Conservation (phyloP, 2,888 invertebrate genomes). For the Papilio demoleus region DNA sequence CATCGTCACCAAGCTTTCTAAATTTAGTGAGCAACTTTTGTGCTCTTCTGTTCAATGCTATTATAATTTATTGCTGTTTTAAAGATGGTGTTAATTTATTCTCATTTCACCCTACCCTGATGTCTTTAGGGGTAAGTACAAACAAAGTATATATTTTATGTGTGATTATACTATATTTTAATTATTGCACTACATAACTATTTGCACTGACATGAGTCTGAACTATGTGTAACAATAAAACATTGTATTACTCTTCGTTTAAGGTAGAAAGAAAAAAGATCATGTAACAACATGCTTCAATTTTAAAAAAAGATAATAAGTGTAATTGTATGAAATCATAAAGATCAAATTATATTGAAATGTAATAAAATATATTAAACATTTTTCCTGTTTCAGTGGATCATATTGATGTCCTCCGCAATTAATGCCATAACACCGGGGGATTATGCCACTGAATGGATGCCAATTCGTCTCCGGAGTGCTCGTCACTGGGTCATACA, state of each 20-base stretch:
- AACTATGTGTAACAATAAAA: not conserved
- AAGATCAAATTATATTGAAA: too few species aligned
- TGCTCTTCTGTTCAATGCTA: constrained; percentile 63
- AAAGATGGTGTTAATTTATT: constrained; percentile 66
- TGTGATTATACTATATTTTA: not conserved
- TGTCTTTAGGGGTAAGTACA: constrained; percentile 75
- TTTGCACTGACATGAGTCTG: not conserved
- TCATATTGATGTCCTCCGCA: constrained; percentile 76
- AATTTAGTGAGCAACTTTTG: constrained; percentile 70
- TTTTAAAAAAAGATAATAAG: too few species aligned
- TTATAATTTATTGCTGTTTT: constrained; percentile 70
- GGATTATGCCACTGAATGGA: constrained; percentile 80
- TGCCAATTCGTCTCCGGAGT: constrained; percentile 76
- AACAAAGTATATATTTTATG: not conserved
- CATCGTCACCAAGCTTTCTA: constrained; percentile 66
- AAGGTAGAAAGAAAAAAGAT: not conserved
- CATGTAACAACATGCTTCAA: not conserved
- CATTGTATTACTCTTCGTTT: too few species aligned
- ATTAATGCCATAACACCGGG: constrained; percentile 78
- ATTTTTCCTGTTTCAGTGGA: constrained; percentile 67
- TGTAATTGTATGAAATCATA: too few species aligned
- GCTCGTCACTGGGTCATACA: constrained; percentile 80
- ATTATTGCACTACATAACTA: not conserved
- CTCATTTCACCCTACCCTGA: constrained; percentile 77
- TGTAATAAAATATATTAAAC: constrained; percentile 24